Conservation (phyloP, 2,888 invertebrate species). For the Orchestes rusci region DNA sequence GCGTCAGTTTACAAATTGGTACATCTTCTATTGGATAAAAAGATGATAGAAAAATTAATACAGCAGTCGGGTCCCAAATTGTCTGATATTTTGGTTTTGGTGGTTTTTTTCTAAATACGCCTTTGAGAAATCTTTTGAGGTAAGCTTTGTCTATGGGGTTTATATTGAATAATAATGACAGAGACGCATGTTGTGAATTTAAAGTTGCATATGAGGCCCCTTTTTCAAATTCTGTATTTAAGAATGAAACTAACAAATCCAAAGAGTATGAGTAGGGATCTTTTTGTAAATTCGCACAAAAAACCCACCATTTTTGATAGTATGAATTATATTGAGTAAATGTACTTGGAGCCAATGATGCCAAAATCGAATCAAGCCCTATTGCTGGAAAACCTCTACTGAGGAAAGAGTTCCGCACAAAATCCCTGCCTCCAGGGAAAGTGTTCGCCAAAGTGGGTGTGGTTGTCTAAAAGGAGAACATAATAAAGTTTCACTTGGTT, state of each 20-base stretch:
- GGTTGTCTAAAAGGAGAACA: constrained; percentile 6
- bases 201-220: constrained; percentile 9
- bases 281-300: not conserved
- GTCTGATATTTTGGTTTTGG: constrained; percentile 7
- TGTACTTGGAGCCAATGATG: not conserved
- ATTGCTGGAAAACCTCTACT: constrained; percentile 6
- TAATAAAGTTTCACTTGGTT: not conserved
- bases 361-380: constrained; percentile 1
- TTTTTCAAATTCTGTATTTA: constrained; percentile 6
- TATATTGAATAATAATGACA: constrained; percentile 8
- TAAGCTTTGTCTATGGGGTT: no score
- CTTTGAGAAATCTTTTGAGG: constrained; percentile 20
- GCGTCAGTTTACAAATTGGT: constrained; percentile 2
- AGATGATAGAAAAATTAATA: constrained; percentile 1
- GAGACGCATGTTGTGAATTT: no score
- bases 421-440: constrained; percentile 12
- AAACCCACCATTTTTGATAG: constrained; percentile 8
- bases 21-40: constrained; percentile 2
- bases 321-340: not conserved
- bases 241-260: constrained; percentile 1
- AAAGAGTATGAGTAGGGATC: constrained; percentile 1
- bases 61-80: constrained; percentile 7
- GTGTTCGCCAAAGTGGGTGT: constrained; percentile 3
- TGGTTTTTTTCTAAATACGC: constrained; percentile 14
- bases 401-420: no score